Evolutionary conservation across 1,140 invertebrate species (phyloP), one percentile per base, ranked within the genome.

Genomic region (Centruroides vittatus): DNA sequence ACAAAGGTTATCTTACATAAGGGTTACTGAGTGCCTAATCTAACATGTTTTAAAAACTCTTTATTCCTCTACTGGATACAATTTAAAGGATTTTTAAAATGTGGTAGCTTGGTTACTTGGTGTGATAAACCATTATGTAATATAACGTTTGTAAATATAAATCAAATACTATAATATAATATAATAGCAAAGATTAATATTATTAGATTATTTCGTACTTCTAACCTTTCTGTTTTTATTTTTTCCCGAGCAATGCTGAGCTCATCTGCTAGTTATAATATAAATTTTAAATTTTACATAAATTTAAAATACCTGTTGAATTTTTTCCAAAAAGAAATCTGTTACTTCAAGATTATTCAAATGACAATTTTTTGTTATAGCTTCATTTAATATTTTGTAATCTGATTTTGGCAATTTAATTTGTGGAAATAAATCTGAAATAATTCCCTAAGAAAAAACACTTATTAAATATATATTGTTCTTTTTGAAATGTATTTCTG

Each of bases 361-460:
- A 3, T 76, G 73, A 70, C 90, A 94, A 65, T 73, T 74, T 55
- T 76, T 74, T 53, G 66, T 66, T 9, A 79, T 67, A 35, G 73
- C 71, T 54, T 67, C 66, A 66, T 79, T 78, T 4, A 80, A 69
- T 35, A 70, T 66, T 34, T 74, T 73, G 67, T 79, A 79, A 70
- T 89, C 83, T 0, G 89, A 84, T 59, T 82, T 80, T 4, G 88
- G 88, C 10, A 93, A 72, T 10, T 75, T 73, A 1, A 88, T 78
- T 1, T 86, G 86, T 46, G 91, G 91, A 73, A 95, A 95, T 59
- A 96, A 76, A 78, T 96, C 93, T 1, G 88, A 88, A 34, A 88
- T 86, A 55, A 96, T 95, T 61, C 90, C 89, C 81, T 93, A 70
- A 51, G n/a, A n/a, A 76, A 71, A 65, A 67, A 67, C 12, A 6